Base-by-base conservation (phyloP, 2,113 vertebrate species). In the Tyto alba region DNA sequence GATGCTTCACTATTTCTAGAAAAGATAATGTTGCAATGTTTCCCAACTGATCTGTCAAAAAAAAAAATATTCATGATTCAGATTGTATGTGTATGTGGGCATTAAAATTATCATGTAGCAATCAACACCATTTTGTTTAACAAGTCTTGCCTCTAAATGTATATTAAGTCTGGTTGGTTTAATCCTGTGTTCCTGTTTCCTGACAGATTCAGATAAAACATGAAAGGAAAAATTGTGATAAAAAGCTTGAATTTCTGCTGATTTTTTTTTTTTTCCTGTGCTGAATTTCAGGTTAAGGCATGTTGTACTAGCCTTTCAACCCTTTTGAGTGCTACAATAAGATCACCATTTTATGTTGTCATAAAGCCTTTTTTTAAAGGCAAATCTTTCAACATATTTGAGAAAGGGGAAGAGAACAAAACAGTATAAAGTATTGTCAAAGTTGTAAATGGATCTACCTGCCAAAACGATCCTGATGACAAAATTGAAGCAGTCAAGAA, bases 381-480 rank as follows among this genome's bases (percentile, higher is more conserved):
- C n/a, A 91, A 90, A 90, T 59, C 48, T 89, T 94, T 93, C 69
- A 95, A 93, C 26, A n/a, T 36, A 41, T 60, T 56, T 89, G 59
- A 68, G 55, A n/a, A 68, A 62, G 30, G 53, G 29, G 36, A 29
- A 29, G 48, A 84, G 91, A 90, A 92, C 21, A 87, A 84, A 95
- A 60, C 43, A 30, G 29, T n/a, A 13, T 23, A 85, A 93, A 77
- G 57, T 75, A 10, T 27, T 74, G 45, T 91, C 13, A 7, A 62
- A 83, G 85, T 56, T 85, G 83, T 78, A 91, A 96, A 96, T 91
- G 77, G 74, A 72, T 50, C 75, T 71, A 78, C 43, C 41, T 95
- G 84, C 88, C 82, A 80, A 97, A 81, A 94, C 40, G 93, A 93
- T 47, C 14, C 55, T 48, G 52, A 86, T 96, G 45, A 90, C 36